phyloP scores from a whole-genome alignment of 2,888 invertebrate species.

The Leptinotarsa haldemani region DNA sequence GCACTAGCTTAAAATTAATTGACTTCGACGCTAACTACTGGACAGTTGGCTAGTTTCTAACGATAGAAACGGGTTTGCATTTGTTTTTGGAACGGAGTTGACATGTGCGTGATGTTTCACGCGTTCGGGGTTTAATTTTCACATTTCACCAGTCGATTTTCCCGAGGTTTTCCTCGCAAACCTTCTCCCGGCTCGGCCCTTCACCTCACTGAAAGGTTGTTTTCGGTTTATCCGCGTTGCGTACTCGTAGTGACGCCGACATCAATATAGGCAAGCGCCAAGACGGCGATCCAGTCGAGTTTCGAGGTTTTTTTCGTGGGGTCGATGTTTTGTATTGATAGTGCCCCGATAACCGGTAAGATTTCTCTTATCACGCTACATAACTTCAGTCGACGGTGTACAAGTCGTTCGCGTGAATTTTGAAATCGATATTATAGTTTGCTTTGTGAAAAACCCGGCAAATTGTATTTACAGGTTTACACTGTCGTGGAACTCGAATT shows the following conservation, averaged over 20 bases:
- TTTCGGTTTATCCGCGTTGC: constrained; percentile 34
- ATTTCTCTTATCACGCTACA: constrained; percentile 16
- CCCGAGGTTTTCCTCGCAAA: constrained; percentile 21
- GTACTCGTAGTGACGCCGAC: constrained; percentile 29
- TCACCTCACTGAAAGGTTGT: constrained; percentile 33
- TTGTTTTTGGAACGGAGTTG: constrained; percentile 34
- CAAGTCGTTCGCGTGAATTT: constrained; percentile 8
- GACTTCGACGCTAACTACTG: constrained; percentile 16
- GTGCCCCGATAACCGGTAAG: constrained; percentile 19
- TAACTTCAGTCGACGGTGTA: neutral
- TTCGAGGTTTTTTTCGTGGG: constrained; percentile 20
- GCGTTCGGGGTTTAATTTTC: constrained; percentile 33
- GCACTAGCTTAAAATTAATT: constrained; percentile 10
- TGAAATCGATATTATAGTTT: constrained; percentile 9
- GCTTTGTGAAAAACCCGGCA: neutral
- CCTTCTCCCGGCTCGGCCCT: constrained; percentile 25
- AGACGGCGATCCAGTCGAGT: constrained; percentile 33
- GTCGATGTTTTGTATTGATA: constrained; percentile 16
- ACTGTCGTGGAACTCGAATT: neutral
- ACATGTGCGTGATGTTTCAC: constrained; percentile 38
- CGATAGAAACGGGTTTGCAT: constrained; percentile 12
- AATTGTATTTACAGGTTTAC: neutral
- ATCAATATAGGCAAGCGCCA: constrained; percentile 44
- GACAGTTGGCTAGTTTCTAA: constrained; percentile 21
- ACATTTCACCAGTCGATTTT: constrained; percentile 38